phyloP scores from a whole-genome alignment of 2,797 vertebrate species.

The Pyrocephalus nanus region DNA sequence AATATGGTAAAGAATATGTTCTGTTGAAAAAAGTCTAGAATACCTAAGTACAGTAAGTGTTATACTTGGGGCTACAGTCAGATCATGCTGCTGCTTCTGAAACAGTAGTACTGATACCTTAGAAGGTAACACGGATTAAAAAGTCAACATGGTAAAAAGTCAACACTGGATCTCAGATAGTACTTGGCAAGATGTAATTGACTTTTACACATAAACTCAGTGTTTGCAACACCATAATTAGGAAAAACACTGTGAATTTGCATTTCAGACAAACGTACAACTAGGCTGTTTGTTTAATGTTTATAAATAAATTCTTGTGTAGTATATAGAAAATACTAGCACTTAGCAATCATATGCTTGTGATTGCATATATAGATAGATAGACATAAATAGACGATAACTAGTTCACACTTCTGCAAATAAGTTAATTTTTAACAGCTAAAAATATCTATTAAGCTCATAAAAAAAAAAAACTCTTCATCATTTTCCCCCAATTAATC shows the following conservation, averaged over 20 bases:
- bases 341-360: background rate
- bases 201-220: background rate
- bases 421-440: background rate
- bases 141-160: background rate
- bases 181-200: background rate
- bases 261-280: background rate
- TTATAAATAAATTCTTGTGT: background rate
- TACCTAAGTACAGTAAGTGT: background rate
- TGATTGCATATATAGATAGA: background rate
- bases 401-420: background rate
- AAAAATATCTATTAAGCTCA: background rate
- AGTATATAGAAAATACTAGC: background rate
- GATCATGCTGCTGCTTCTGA: background rate
- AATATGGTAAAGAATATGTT: background rate
- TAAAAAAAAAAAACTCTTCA: background rate
- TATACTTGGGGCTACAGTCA: background rate
- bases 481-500: constrained; percentile 5
- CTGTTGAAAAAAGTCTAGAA: background rate
- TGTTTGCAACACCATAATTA: background rate
- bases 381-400: background rate
- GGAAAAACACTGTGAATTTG: background rate
- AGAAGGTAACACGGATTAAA: background rate
- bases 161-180: background rate
- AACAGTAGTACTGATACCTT: background rate
- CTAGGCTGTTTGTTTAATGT: background rate